phyloP scores from a whole-genome alignment of 2,888 invertebrate species.

The Coelinius sp. region DNA sequence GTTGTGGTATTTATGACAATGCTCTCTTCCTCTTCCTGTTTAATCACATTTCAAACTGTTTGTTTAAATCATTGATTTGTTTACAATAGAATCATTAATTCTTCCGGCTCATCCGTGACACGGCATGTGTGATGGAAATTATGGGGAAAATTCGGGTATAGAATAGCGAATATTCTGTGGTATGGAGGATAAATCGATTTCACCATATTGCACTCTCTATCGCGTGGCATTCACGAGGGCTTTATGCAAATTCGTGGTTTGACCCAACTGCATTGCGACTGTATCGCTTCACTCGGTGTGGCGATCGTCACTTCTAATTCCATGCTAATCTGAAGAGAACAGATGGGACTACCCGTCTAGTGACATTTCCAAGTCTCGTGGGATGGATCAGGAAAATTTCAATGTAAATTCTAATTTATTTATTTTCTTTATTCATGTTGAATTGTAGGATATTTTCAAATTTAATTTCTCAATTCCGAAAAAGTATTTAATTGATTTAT shows the following conservation, averaged over 20 bases:
- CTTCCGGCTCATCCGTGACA: not conserved
- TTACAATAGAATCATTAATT: not conserved
- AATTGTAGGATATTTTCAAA: too few relatives aligned
- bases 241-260: slow-evolving; percentile 33
- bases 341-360: not conserved
- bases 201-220: slow-evolving; percentile 10
- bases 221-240: not conserved
- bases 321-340: slow-evolving; percentile 15
- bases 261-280: slow-evolving; percentile 26
- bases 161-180: not conserved
- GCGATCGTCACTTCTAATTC: slow-evolving; percentile 30
- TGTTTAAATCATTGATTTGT: not conserved
- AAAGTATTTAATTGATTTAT: too few relatives aligned
- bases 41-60: not conserved
- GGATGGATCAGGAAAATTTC: not conserved
- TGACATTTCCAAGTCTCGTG: slow-evolving; percentile 4
- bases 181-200: slow-evolving; percentile 12
- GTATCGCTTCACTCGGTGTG: not conserved
- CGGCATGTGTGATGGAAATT: slow-evolving; percentile 5
- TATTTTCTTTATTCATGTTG: too few relatives aligned
- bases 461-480: too few relatives aligned
- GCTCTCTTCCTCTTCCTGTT: not conserved
- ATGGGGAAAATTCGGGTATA: not conserved
- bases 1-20: not conserved
- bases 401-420: not conserved